These are phyloP conservation scores for Squalus acanthias DNA, from an alignment of 2,797 vertebrate species.

Conservation along the genomic window DNA sequence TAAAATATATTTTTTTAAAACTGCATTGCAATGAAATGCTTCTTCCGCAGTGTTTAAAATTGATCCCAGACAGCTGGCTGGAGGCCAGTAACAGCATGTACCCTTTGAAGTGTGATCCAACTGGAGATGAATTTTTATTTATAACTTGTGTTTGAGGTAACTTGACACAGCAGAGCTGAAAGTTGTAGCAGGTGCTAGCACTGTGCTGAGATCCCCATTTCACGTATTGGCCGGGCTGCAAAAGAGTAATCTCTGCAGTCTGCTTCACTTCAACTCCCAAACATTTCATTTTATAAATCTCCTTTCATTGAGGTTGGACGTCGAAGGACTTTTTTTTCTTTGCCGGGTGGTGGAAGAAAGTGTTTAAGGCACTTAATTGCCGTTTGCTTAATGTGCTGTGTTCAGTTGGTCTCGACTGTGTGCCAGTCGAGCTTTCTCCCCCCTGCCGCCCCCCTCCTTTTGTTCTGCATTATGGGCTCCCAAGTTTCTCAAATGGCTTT, in stretches of 20 bases:
- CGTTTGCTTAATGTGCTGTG: neutral
- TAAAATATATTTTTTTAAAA: neutral
- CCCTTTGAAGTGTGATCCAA: conserved; percentile 56
- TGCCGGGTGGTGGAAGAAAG: neutral
- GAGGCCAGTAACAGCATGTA: conserved; percentile 47
- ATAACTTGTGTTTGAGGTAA: conserved; percentile 50
- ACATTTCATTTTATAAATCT: neutral
- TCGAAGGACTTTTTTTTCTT: neutral
- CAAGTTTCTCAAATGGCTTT: neutral
- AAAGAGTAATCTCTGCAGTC: neutral
- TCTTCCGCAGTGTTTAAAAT: conserved; percentile 57
- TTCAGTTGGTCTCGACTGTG: neutral
- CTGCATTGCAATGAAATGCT: conserved; percentile 61
- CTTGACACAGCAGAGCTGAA: conserved; percentile 39
- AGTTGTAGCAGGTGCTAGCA: conserved; percentile 25
- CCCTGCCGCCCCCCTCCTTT: neutral
- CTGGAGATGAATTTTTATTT: conserved; percentile 55
- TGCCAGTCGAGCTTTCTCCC: too few relatives aligned
- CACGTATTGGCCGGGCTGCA: neutral
- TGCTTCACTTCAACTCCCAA: neutral
- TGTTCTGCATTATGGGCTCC: neutral
- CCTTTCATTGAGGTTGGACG: neutral
- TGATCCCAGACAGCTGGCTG: conserved; percentile 55
- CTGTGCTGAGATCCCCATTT: neutral
- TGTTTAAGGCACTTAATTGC: neutral